Evolutionary conservation across 1,140 invertebrate species (phyloP).

Genomic region (Fopius arisanus): DNA sequence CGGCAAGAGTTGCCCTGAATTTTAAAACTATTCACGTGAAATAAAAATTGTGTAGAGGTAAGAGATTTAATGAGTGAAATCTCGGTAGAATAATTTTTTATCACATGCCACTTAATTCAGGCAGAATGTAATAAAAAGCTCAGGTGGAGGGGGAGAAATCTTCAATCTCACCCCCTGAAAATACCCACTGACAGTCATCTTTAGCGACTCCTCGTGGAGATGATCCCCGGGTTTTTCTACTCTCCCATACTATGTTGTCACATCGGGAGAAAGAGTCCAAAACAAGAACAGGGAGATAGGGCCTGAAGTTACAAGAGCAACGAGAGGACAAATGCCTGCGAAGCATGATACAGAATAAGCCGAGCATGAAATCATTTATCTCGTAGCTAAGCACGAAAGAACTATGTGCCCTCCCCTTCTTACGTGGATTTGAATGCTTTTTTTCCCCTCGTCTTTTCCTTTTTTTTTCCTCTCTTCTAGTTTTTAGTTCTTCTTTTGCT

Average conservation of each 20-base stretch:
- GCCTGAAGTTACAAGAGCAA: not conserved
- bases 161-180: not conserved
- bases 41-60: no score
- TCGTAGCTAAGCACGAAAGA: conserved; percentile 57
- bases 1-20: no score
- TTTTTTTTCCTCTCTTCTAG: not conserved
- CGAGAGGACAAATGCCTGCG: conserved; percentile 41
- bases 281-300: not conserved
- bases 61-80: no score
- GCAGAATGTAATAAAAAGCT: no score
- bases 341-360: conserved; percentile 59
- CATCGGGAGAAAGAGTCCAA: not conserved
- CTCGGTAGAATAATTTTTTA: no score
- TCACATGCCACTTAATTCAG: no score
- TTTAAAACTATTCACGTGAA: no score
- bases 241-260: not conserved
- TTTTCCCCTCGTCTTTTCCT: conserved; percentile 2
- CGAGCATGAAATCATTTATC: conserved; percentile 64
- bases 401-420: conserved; percentile 47
- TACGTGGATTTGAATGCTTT: conserved; percentile 52
- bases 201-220: not conserved
- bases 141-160: no score
- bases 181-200: not conserved
- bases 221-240: not conserved
- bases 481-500: not conserved